phyloP scores from a whole-genome alignment of 2,113 vertebrate species.

The Leptodactylus fuscus region DNA sequence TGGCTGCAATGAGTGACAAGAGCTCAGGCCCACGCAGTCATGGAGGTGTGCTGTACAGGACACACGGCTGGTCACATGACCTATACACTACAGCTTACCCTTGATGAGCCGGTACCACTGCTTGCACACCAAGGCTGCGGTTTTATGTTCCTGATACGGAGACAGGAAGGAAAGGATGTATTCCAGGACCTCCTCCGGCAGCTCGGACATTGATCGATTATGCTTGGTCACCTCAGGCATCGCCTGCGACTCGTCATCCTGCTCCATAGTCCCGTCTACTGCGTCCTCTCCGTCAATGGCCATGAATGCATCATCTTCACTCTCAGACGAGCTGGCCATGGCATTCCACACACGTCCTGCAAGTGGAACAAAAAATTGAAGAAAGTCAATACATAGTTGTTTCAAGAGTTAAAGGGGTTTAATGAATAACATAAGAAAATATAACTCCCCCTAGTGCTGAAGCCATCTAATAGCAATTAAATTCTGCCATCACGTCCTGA shows the following conservation, averaged over 20 bases:
- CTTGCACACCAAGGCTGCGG: conserved; percentile 94
- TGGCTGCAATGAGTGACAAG: too few species aligned
- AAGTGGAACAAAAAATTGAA: accelerated
- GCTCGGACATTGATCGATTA: conserved; percentile 84
- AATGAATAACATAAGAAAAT: background rate
- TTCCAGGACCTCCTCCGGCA: conserved; percentile 96
- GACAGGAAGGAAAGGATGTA: conserved; percentile 98
- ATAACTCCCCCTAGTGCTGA: background rate
- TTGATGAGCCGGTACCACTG: conserved; percentile 99
- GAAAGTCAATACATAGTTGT: background rate
- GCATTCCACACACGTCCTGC: conserved; percentile 75
- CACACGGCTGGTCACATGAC: too few species aligned
- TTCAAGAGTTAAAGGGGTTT: background rate
- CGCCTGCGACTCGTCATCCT: conserved; percentile 72
- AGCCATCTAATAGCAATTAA: background rate
- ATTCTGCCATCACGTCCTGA: too few species aligned
- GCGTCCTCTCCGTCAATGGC: conserved; percentile 91
- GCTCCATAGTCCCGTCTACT: conserved; percentile 75
- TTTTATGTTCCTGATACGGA: conserved; percentile 98
- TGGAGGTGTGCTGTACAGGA: too few species aligned
- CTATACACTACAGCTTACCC: conserved; percentile 75
- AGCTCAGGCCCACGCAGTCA: too few species aligned
- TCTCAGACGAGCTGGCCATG: conserved; percentile 92
- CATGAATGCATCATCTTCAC: conserved; percentile 91
- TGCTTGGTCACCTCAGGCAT: conserved; percentile 69